Evolutionary conservation across 2,797 vertebrate genomes (phyloP), one percentile per base, ranked within the genome.

Genomic region (Austrolebias charrua): DNA sequence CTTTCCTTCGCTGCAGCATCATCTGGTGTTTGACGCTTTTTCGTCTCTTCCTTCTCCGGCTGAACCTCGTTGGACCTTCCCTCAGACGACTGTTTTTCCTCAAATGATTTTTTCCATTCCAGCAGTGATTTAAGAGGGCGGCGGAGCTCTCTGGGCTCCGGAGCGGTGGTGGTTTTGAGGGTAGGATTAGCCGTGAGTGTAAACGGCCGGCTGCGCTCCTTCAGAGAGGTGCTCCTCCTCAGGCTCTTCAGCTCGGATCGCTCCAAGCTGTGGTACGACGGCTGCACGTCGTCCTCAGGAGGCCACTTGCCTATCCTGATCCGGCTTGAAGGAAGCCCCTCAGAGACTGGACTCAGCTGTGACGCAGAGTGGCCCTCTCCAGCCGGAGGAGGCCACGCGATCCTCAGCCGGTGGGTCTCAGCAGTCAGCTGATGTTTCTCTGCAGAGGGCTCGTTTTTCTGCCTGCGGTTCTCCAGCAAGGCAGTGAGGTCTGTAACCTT

Each of bases 231-330:
- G 40, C 92, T 94, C 62, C 97, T 93, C 55, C 95, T 91, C 47
- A 99, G 82, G 75, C 93, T 95, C 63, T 91, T 95, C 69, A 98
- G 91, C 73, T 96, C 95, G n/a, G 89, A 87, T 28, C 94, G 91
- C n/a, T 96, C 92, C 0, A 93, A 86, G 74, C 95, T 96, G 64
- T 90, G 89, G 53, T 76, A 69, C 53, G 84, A 75, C 3, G 93
- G 55, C 19, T 84, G 69, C 44, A 74, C 90, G 31, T 93, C 91
- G 6, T 78, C 78, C 60, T 93, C 96, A 0, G 97, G 97, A 18
- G 97, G 97, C 97, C 97, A 99, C 71, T 96, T 98, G 60, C 94
- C 92, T 79, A 92, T 95, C 46, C 90, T 89, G 5, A 67, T 35
- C 55, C 81, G 81, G 31, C 50, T 58, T 11, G 78, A 68, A 4